These are phyloP conservation scores for Scaptomyza caliginosa DNA, from an alignment of 2,888 invertebrate species.

Conservation along the genomic window DNA sequence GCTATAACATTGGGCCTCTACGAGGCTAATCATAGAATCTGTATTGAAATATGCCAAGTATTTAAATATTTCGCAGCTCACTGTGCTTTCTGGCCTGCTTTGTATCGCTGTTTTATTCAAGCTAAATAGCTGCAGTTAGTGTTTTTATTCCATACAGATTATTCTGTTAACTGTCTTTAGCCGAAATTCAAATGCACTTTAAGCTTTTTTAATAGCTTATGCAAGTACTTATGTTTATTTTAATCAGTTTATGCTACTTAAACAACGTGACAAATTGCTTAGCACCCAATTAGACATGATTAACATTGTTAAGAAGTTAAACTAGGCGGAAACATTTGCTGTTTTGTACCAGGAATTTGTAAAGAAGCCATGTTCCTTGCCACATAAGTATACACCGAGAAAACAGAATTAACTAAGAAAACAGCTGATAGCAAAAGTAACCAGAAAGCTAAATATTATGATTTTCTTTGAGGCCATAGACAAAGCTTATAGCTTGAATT, in stretches of 20 bases:
- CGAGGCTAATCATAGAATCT: slow-evolving; percentile 49
- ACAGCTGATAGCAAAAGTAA: no score
- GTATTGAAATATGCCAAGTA: slow-evolving; percentile 38
- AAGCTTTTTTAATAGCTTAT: not conserved
- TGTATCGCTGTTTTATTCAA: slow-evolving; percentile 13
- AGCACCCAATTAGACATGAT: not conserved
- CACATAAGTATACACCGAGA: no score
- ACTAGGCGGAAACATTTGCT: no score
- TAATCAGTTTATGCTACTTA: not conserved
- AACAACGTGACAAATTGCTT: no score
- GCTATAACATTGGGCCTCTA: slow-evolving; percentile 40
- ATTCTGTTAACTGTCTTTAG: not conserved
- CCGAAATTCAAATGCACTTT: slow-evolving; percentile 19
- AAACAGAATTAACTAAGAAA: no score
- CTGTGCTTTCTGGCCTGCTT: not conserved
- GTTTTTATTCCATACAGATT: slow-evolving; percentile 7
- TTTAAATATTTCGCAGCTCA: slow-evolving; percentile 19
- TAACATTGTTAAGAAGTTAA: no score
- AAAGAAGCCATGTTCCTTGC: no score
- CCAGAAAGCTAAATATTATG: no score
- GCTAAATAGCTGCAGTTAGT: slow-evolving; percentile 39
- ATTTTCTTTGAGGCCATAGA: no score
- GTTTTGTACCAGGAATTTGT: no score
- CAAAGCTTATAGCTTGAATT: no score
- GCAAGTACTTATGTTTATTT: not conserved